phyloP scores from a whole-genome alignment of 2,888 invertebrate species.

The Drosophila melanosoma region DNA sequence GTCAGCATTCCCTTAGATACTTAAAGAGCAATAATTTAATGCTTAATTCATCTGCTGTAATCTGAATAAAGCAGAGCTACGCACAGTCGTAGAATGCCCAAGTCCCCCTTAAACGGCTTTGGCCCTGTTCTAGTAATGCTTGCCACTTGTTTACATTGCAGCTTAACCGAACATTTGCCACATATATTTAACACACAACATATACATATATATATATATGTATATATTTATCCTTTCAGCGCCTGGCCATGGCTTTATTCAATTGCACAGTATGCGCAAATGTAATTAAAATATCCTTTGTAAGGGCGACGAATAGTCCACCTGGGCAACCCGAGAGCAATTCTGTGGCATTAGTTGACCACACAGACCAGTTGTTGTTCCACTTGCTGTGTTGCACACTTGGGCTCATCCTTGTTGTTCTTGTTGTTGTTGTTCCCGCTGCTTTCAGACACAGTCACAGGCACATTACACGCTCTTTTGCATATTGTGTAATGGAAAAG shows the following conservation, averaged over 20 bases:
- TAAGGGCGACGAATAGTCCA: slow-evolving; percentile 69
- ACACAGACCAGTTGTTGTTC: slow-evolving; percentile 53
- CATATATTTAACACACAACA: background rate
- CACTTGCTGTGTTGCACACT: slow-evolving; percentile 15
- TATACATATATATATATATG: background rate
- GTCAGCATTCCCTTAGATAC: background rate
- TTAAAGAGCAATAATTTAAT: slow-evolving; percentile 54
- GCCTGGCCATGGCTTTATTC: slow-evolving; percentile 59
- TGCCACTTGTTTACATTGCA: slow-evolving; percentile 69
- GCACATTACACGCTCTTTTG: slow-evolving; percentile 75
- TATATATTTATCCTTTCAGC: background rate
- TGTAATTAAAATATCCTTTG: slow-evolving; percentile 77
- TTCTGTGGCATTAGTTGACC: slow-evolving; percentile 76
- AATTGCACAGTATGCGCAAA: slow-evolving; percentile 78
- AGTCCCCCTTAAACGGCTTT: slow-evolving; percentile 50
- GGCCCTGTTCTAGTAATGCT: slow-evolving; percentile 64
- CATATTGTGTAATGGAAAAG: slow-evolving; percentile 68
- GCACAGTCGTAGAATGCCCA: slow-evolving; percentile 35
- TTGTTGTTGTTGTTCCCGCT: slow-evolving; percentile 15
- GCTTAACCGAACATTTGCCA: slow-evolving; percentile 53
- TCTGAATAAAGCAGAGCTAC: slow-evolving; percentile 43
- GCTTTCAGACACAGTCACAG: slow-evolving; percentile 45
- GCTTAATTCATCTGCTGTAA: slow-evolving; percentile 34
- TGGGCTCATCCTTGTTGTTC: slow-evolving; percentile 7
- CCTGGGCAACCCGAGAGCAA: slow-evolving; percentile 61